These are phyloP conservation scores for Larimichthys polyactis DNA, from an alignment of 2,113 vertebrate species.

Conservation along the genomic window DNA sequence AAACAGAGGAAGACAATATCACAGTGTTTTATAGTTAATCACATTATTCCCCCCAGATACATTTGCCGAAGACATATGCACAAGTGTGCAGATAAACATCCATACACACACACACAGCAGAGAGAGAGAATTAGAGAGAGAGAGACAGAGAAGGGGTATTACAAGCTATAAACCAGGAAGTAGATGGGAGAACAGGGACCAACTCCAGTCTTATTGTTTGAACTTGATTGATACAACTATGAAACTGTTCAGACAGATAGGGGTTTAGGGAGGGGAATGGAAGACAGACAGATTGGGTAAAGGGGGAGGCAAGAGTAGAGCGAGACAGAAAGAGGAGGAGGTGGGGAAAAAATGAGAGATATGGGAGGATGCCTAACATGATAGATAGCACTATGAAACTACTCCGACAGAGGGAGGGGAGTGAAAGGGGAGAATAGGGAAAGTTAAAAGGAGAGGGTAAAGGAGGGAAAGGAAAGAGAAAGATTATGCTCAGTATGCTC, in stretches of 20 bases:
- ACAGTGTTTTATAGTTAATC: conserved; percentile 54
- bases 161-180: conserved; percentile 77
- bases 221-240: conserved; percentile 81
- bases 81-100: conserved; percentile 50
- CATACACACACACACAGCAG: conserved; percentile 7
- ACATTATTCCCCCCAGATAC: conserved; percentile 46
- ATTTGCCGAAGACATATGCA: conserved; percentile 52
- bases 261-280: conserved; percentile 33
- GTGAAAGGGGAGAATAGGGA: not conserved
- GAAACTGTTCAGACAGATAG: conserved; percentile 74
- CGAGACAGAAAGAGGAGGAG: conserved; percentile 25
- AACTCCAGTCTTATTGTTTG: conserved; percentile 77
- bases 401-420: conserved; percentile 28
- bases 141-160: conserved; percentile 45
- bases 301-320: conserved; percentile 37
- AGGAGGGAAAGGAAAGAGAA: not conserved
- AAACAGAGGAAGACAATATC: conserved; percentile 21
- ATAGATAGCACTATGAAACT: conserved; percentile 56
- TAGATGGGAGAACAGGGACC: conserved; percentile 79
- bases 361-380: conserved; percentile 25
- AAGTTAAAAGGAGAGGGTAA: conserved; percentile 17
- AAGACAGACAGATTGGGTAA: conserved; percentile 28
- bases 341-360: not conserved
- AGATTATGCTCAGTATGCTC: conserved; percentile 23
- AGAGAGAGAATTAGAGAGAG: not conserved